A percentile compares a stretch with the other conserved stretches of the same genome.
These are phyloP conservation scores for Pelvicachromis taeniatus DNA, from an alignment of 2,113 vertebrate genomes.

Conservation along the genomic window DNA sequence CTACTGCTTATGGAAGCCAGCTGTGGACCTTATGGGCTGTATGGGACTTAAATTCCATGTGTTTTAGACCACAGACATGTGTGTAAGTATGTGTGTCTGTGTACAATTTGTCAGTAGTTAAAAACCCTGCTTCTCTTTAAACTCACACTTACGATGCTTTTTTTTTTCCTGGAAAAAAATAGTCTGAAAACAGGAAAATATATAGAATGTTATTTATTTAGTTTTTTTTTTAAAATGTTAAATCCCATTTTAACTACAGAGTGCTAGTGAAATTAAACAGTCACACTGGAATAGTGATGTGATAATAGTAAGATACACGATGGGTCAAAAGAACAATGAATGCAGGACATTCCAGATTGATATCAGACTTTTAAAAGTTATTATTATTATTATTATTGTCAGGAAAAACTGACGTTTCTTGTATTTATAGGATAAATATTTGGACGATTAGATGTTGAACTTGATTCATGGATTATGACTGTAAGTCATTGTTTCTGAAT, in stretches of 20 bases:
- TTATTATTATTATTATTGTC: neutral
- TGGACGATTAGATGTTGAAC: neutral
- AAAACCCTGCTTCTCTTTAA: neutral
- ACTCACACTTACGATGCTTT: neutral
- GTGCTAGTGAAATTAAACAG: slow-evolving; percentile 50
- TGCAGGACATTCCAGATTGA: neutral
- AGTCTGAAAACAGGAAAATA: neutral
- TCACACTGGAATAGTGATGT: slow-evolving; percentile 50
- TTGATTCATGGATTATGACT: neutral
- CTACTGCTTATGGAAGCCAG: slow-evolving; percentile 64
- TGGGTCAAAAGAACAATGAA: neutral
- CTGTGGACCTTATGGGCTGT: slow-evolving; percentile 54
- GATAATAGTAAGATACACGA: slow-evolving; percentile 10
- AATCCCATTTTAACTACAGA: slow-evolving; percentile 42
- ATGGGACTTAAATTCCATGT: slow-evolving; percentile 17
- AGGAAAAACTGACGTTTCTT: neutral
- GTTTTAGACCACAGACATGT: neutral
- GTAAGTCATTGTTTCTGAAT: neutral
- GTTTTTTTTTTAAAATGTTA: slow-evolving; percentile 13
- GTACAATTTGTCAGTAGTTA: neutral
- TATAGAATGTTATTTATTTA: slow-evolving; percentile 36
- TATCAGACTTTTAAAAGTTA: neutral
- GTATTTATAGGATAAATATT: neutral
- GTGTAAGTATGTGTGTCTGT: neutral
- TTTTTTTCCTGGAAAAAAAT: neutral